Base-by-base conservation (phyloP, 2,888 invertebrate genomes). In the Drosophila hamatofila region DNA sequence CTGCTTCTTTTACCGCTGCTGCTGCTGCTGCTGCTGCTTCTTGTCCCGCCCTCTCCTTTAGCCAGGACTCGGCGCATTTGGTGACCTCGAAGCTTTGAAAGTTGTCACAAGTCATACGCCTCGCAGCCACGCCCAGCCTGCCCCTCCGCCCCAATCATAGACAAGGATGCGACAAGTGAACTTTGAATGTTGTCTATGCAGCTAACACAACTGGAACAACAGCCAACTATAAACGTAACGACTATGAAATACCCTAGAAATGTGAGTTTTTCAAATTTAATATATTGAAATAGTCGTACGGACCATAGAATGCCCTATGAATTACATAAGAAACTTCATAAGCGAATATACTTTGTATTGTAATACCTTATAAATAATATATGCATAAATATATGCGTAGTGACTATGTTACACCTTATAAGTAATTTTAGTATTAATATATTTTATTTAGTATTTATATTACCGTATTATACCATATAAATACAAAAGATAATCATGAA, bases 81-180 rank as follows among this genome's bases (percentile, higher is more conserved):
- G 74, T 89, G 89, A 88, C 84, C 89, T 89, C 84, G 74, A 14
- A 41, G 72, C 79, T 79, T 69, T 79, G 62, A 72, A 84, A 84
- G 67, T 76, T 84, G 84, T 84, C 89, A 57, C 84, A 75, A 76
- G 67, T 76, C 57, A 64, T 27, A 56, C 52, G 64, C 23, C 62
- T 6, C 42, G 4, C 41, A 39, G 46, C 41, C 51, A 18, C 58
- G 23, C 42, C 39, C 7, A n/a, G 52, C 52, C 35, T n/a, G n/a
- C 57, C 33, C 37, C 7, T 11, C 21, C n/a, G 16, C 9, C 27
- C 56, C 64, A 51, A 6, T 18, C 30, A 49, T 33, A 42, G 46
- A 37, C 39, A 52, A 63, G 62, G 61, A 72, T 72, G 76, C 82
- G 76, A 67, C 76, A 71, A 78, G 72, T 73, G 72, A 80, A 85